Conservation (phyloP, 2,113 vertebrate genomes). For the Xenus cinereus region DNA sequence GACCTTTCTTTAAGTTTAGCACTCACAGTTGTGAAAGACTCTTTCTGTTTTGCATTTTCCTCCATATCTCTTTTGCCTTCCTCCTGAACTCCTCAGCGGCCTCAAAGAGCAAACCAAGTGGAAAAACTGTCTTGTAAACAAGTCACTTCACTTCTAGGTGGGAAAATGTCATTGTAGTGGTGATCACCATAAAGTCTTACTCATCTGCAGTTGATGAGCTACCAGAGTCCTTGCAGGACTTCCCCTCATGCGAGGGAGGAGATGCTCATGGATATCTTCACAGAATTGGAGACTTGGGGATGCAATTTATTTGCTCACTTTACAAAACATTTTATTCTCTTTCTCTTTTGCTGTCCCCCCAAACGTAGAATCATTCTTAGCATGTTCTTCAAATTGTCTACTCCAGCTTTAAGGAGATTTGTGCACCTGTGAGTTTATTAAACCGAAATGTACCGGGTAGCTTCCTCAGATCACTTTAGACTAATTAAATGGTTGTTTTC, state of each 20-base stretch:
- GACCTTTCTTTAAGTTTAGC: not conserved
- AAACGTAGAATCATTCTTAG: not conserved
- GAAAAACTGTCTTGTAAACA: not conserved
- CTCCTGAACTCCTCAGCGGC: not conserved
- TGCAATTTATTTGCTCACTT: not conserved
- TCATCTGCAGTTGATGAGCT: not conserved
- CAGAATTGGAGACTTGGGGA: not conserved
- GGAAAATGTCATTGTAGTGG: not conserved
- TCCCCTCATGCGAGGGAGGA: not conserved
- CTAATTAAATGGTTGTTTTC: conserved; percentile 76
- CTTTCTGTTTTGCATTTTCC: not conserved
- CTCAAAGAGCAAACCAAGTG: not conserved
- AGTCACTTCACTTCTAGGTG: not conserved
- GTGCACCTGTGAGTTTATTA: conserved; percentile 65
- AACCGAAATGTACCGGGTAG: conserved; percentile 45
- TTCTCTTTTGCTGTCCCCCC: not conserved
- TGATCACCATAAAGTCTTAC: not conserved
- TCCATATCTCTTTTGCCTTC: not conserved
- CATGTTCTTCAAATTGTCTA: not conserved
- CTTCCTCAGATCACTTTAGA: conserved; percentile 67
- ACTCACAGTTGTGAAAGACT: not conserved
- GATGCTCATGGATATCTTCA: not conserved
- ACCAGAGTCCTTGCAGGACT: not conserved
- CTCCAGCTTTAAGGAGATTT: not conserved
- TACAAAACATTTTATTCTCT: not conserved